Evolutionary conservation across 2,888 invertebrate species (phyloP).

Genomic region (Hemaris fuciformis): DNA sequence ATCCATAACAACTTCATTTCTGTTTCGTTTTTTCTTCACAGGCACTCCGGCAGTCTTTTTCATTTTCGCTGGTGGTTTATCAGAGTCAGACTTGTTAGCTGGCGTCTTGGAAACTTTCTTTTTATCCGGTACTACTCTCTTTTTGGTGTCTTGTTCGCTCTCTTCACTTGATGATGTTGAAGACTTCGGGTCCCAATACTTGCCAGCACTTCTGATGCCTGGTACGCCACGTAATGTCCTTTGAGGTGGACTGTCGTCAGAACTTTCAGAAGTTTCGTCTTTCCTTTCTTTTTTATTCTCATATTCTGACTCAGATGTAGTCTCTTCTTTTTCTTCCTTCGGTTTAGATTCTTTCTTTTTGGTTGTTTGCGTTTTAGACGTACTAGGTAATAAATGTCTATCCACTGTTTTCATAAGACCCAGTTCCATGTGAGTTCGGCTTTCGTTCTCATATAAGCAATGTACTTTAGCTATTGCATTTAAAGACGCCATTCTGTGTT

Average conservation of each 20-base stretch:
- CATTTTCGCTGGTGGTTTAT: constrained; percentile 72
- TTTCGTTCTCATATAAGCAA: constrained; percentile 94
- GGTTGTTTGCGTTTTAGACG: constrained; percentile 67
- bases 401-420: constrained; percentile 78
- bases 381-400: constrained; percentile 72
- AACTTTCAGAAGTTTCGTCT: constrained; percentile 71
- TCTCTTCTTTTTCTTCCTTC: constrained; percentile 71
- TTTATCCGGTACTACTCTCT: constrained; percentile 58
- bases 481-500: constrained; percentile 92
- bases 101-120: constrained; percentile 66
- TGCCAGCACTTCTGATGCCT: constrained; percentile 88
- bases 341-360: constrained; percentile 73
- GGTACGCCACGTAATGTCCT: constrained; percentile 87
- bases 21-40: constrained; percentile 80
- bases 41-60: constrained; percentile 68
- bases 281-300: constrained; percentile 68
- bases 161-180: constrained; percentile 83
- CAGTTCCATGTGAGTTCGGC: constrained; percentile 85
- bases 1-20: constrained; percentile 87
- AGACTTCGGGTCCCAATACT: constrained; percentile 92
- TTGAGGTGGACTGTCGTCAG: constrained; percentile 78
- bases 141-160: constrained; percentile 72
- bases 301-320: constrained; percentile 76
- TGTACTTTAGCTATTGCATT: constrained; percentile 95
- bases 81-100: constrained; percentile 72